Base-by-base conservation (phyloP, 2,113 vertebrate species). In the Globicephala melas region DNA sequence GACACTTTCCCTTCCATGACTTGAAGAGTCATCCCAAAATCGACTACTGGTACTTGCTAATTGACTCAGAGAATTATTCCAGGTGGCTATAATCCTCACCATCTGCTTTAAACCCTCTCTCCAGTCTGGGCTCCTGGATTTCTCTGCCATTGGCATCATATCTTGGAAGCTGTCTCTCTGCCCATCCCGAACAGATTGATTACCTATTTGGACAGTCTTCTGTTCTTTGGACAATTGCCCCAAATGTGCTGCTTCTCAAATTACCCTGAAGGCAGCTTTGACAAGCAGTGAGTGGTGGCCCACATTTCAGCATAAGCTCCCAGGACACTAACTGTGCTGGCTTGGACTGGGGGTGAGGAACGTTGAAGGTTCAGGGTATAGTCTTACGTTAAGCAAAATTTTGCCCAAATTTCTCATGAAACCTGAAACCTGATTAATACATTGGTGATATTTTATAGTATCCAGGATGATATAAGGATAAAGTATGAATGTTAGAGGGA, bases 131-230 rank as follows among this genome's bases (percentile, higher is more conserved):
- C 74, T 91, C 85, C 91, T 3, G 11, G 88, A 96, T 95, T 91
- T 92, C 95, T 96, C 76, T 85, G 71, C 85, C 81, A 77, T 62
- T 95, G 97, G 91, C 96, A 95, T 77, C 85, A 50, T 55, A 31
- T n/a, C 71, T 97, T 91, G 91, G 96, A 97, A 62, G 55, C 85
- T 50, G 38, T 95, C 71, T 89, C 74, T 73, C 70, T 94, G 84
- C 85, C 63, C 74, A 76, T 53, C 41, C 71, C 21, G 44, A 68
- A 36, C 91, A 96, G 96, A 96, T 96, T 97, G 95, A 97, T 97
- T 89, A 96, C 93, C 97, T 97, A 73, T 94, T 94, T 96, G 93
- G 91, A 87, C 80, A 79, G 83, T 94, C 70, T 76, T 89, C 70
- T 90, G 6, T 95, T 73, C 90, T 90, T 83, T 90, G 96, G 93